These are phyloP conservation scores for Hyppa rectilinea DNA, from an alignment of 2,888 invertebrate species.

Conservation along the genomic window DNA sequence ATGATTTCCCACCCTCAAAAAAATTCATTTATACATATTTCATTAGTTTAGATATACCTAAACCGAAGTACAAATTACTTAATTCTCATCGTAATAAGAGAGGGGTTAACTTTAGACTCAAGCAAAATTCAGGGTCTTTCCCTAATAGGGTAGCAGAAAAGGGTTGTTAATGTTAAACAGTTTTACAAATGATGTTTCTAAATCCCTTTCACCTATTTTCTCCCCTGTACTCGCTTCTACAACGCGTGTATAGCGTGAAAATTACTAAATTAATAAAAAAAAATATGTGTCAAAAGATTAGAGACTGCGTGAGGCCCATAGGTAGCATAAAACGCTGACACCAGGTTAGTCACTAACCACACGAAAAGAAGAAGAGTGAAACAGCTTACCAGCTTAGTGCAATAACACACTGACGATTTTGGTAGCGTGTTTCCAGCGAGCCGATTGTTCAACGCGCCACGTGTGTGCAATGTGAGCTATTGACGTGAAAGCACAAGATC, in stretches of 20 bases:
- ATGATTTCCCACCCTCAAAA: no score
- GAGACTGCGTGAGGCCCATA: no score
- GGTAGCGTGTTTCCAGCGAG: no score
- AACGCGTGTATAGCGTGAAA: not conserved
- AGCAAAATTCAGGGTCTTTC: constrained; percentile 14
- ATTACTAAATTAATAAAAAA: not conserved
- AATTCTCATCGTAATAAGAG: constrained; percentile 7
- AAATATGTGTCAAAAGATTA: not conserved
- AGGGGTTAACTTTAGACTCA: constrained; percentile 3
- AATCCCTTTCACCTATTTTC: not conserved
- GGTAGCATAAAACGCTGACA: no score
- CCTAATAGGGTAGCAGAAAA: constrained; percentile 29
- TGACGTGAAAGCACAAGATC: no score
- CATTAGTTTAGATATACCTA: not conserved
- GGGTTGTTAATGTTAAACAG: constrained; percentile 20
- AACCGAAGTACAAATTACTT: not conserved
- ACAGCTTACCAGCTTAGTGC: no score
- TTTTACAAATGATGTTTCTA: constrained; percentile 28
- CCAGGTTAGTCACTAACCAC: no score
- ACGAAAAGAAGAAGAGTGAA: no score
- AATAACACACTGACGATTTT: no score
- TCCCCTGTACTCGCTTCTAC: not conserved
- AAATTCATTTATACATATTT: no score
- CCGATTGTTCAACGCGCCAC: no score
- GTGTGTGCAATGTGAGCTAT: no score